Evolutionary conservation across 2,797 vertebrate species (phyloP).

Genomic region (Benthosema pterotum): DNA sequence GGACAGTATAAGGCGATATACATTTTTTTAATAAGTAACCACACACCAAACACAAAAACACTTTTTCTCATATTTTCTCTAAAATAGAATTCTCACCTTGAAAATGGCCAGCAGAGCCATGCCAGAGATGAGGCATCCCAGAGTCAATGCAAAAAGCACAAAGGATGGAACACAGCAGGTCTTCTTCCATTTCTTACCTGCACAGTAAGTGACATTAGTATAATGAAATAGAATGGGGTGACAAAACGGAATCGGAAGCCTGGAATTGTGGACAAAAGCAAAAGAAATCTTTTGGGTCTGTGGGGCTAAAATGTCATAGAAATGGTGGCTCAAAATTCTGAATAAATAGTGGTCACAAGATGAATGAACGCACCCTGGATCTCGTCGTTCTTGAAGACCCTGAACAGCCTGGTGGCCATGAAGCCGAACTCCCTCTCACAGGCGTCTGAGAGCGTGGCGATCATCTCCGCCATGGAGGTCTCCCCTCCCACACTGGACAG

Average conservation of each 20-base stretch:
- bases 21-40: too few species aligned
- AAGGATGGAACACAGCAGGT: slow-evolving; percentile 97
- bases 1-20: too few species aligned
- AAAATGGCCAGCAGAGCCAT: slow-evolving; percentile 91
- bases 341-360: too few species aligned
- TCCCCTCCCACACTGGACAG: slow-evolving; percentile 98
- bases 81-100: too few species aligned
- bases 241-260: too few species aligned
- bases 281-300: too few species aligned
- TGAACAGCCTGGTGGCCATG: slow-evolving; percentile 94
- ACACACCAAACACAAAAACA: too few species aligned
- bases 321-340: too few species aligned
- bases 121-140: slow-evolving; percentile 89
- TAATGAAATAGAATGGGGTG: too few species aligned
- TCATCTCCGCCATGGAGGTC: slow-evolving; percentile 99
- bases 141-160: slow-evolving; percentile 90
- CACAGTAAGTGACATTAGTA: neutral
- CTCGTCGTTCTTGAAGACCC: slow-evolving; percentile 97
- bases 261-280: too few species aligned
- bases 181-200: slow-evolving; percentile 99
- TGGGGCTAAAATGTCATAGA: too few species aligned
- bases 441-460: slow-evolving; percentile 95
- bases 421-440: slow-evolving; percentile 99
- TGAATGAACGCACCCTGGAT: slow-evolving; percentile 79
- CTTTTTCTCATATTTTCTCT: too few species aligned